Evolutionary conservation across 2,113 vertebrate genomes (phyloP).

Genomic region (Macrotus californicus): DNA sequence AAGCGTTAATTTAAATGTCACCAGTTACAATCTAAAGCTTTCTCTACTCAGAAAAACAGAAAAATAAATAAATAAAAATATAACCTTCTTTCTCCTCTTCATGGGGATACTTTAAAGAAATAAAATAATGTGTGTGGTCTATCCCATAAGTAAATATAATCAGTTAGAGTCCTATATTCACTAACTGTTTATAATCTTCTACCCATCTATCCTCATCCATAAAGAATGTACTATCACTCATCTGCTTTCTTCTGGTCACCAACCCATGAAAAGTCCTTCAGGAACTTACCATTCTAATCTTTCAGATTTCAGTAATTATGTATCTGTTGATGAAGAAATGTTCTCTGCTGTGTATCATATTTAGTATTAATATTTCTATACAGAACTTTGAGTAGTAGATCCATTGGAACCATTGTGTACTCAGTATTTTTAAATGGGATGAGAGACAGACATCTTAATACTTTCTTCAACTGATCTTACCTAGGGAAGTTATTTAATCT

Average conservation of each 20-base stretch:
- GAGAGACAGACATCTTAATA: background rate
- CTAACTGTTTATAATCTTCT: background rate
- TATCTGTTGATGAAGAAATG: background rate
- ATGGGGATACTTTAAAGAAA: background rate
- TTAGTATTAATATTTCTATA: background rate
- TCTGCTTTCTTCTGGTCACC: background rate
- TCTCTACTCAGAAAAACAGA: background rate
- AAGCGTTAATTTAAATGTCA: background rate
- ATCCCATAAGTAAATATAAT: background rate
- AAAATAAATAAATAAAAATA: background rate
- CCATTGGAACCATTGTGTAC: background rate
- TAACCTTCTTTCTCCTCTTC: background rate
- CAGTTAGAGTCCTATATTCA: background rate
- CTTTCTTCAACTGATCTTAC: background rate
- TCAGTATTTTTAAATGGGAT: background rate
- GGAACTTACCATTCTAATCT: background rate
- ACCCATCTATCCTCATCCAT: background rate
- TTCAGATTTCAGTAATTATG: background rate
- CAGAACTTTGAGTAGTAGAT: background rate
- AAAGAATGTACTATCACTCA: background rate
- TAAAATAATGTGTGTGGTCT: background rate
- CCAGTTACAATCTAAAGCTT: background rate
- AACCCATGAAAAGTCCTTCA: background rate
- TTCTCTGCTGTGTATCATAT: background rate
- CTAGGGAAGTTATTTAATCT: constrained; percentile 23